These are phyloP conservation scores for Dromius quadrimaculatus DNA, from an alignment of 2,888 invertebrate species.

Conservation along the genomic window DNA sequence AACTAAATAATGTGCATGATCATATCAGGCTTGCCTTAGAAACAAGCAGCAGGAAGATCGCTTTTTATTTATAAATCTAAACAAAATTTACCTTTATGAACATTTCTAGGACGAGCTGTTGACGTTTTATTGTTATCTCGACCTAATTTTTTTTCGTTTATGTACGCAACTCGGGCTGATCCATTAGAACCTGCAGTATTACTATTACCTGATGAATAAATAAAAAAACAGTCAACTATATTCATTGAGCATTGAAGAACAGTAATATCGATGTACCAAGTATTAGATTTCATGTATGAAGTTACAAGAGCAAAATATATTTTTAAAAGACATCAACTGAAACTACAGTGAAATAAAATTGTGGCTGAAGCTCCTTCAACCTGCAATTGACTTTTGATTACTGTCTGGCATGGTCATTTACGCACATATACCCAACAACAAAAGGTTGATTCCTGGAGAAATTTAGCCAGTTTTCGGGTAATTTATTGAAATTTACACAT, in stretches of 20 bases:
- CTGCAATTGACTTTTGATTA: too few species aligned
- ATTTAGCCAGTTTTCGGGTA: too few species aligned
- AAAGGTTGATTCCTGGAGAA: too few species aligned
- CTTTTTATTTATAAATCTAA: neutral
- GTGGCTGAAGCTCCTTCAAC: too few species aligned
- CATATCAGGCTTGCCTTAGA: slow-evolving; percentile 20
- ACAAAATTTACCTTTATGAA: slow-evolving; percentile 63
- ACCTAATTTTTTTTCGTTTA: slow-evolving; percentile 63
- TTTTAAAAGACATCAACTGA: too few species aligned
- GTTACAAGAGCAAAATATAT: neutral
- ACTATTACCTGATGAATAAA: slow-evolving; percentile 53
- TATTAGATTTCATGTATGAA: too few species aligned
- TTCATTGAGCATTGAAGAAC: too few species aligned
- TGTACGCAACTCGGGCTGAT: slow-evolving; percentile 63
- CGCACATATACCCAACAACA: too few species aligned
- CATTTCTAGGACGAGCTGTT: slow-evolving; percentile 64
- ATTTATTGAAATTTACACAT: too few species aligned
- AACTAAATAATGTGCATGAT: slow-evolving; percentile 18
- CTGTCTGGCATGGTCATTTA: too few species aligned
- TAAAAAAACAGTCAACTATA: neutral
- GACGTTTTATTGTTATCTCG: slow-evolving; percentile 60
- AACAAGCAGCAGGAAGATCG: slow-evolving; percentile 11
- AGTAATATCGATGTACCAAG: too few species aligned
- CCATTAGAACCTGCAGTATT: slow-evolving; percentile 56
- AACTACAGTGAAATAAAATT: too few species aligned